Percentiles rank a stretch among this genome's conserved stretches.
phyloP scores from a whole-genome alignment of 2,113 vertebrate species.

The Callocephalon fimbriatum region DNA sequence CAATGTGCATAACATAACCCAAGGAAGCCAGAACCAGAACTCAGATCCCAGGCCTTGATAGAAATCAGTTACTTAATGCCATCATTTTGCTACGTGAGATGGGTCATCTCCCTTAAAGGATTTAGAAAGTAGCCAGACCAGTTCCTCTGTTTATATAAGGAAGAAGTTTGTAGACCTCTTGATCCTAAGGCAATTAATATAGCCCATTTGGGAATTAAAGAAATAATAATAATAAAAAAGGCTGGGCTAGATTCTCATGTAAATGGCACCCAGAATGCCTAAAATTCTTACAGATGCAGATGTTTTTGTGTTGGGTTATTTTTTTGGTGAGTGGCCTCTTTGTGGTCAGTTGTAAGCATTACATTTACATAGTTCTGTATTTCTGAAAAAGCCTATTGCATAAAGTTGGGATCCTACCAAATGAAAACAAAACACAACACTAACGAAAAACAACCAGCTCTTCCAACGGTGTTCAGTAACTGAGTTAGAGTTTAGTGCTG shows the following conservation, averaged over 20 bases:
- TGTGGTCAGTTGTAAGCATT: conserved; percentile 23
- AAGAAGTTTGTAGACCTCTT: conserved; percentile 60
- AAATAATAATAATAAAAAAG: not conserved
- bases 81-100: conserved; percentile 37
- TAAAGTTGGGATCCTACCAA: conserved; percentile 1
- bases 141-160: conserved; percentile 51
- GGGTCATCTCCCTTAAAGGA: conserved; percentile 41
- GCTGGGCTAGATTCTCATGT: not conserved
- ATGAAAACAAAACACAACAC: conserved; percentile 28
- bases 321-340: not conserved
- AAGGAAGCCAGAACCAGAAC: conserved; percentile 21
- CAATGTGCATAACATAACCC: not conserved
- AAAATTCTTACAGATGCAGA: not conserved
- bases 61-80: conserved; percentile 5
- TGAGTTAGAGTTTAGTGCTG: conserved; percentile 9
- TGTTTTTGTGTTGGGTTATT: not conserved
- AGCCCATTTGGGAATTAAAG: not conserved
- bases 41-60: not conserved
- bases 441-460: not conserved
- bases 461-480: conserved; percentile 15
- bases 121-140: conserved; percentile 58
- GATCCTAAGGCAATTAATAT: conserved; percentile 47
- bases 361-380: conserved; percentile 1
- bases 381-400: conserved; percentile 38
- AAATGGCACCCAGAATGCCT: not conserved